Percentiles rank a stretch among this genome's conserved stretches.
phyloP scores from a whole-genome alignment of 2,797 vertebrate genomes.

The Rallus crepitans region DNA sequence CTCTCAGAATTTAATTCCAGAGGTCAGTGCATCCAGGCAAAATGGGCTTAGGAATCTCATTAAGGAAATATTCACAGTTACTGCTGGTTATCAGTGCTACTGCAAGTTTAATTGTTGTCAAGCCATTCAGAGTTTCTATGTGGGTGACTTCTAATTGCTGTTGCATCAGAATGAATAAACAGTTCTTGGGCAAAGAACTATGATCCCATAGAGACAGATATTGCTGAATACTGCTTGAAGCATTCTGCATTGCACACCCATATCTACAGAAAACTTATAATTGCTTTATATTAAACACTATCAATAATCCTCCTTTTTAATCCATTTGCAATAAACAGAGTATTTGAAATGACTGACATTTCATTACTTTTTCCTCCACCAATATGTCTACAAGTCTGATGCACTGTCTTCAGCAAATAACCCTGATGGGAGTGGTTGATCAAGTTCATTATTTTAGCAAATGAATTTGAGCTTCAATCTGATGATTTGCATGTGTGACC shows the following conservation, averaged over 20 bases:
- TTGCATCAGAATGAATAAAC: constrained; percentile 52
- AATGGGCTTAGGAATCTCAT: constrained; percentile 28
- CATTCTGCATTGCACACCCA: neutral
- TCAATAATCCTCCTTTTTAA: neutral
- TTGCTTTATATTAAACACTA: neutral
- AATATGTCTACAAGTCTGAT: neutral
- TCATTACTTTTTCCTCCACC: neutral
- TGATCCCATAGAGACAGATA: neutral
- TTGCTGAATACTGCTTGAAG: neutral
- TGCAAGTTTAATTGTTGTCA: constrained; percentile 33
- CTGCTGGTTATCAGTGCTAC: constrained; percentile 15
- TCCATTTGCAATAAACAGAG: neutral
- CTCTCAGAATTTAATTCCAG: neutral
- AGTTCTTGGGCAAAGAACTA: constrained; percentile 14
- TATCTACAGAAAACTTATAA: neutral
- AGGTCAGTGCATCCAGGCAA: neutral
- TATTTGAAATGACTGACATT: neutral
- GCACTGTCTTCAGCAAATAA: neutral
- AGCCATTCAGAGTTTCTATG: neutral
- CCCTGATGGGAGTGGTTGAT: neutral
- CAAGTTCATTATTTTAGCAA: constrained; percentile 15
- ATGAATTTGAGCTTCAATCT: neutral
- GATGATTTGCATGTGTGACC: neutral
- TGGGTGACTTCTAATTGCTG: constrained; percentile 21
- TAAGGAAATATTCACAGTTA: constrained; percentile 16